phyloP scores from a whole-genome alignment of 1,140 invertebrate genomes.

The Planococcus citri region DNA sequence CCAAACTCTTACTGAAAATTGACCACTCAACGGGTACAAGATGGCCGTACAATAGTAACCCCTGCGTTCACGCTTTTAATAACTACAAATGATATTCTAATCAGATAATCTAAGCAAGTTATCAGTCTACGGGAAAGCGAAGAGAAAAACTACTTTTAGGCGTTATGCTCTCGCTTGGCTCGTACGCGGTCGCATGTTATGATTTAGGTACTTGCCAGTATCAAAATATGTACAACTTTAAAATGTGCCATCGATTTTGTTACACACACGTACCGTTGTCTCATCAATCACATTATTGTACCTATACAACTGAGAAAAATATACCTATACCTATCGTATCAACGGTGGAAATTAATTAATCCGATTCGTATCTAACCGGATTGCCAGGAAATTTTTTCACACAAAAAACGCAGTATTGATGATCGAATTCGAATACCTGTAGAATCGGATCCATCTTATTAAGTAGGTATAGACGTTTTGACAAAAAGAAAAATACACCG shows the following conservation, averaged over 20 bases:
- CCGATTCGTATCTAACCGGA: background rate
- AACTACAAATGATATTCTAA: slow-evolving; percentile 15
- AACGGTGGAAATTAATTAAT: background rate
- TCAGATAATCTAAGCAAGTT: slow-evolving; percentile 5
- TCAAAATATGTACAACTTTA: too few relatives aligned
- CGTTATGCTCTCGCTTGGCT: too few relatives aligned
- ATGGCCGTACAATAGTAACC: background rate
- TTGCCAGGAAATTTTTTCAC: background rate
- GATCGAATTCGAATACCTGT: too few relatives aligned
- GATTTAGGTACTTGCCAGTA: too few relatives aligned
- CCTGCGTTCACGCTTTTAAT: background rate
- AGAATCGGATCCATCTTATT: too few relatives aligned
- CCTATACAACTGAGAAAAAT: too few relatives aligned
- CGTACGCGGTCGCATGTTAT: too few relatives aligned
- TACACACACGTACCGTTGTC: background rate
- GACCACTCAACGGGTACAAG: too few relatives aligned
- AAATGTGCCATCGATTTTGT: background rate
- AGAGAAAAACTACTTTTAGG: background rate
- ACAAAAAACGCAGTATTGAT: too few relatives aligned
- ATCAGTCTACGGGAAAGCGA: background rate
- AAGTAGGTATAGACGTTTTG: too few relatives aligned
- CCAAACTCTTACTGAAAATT: too few relatives aligned
- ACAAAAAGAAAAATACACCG: too few relatives aligned
- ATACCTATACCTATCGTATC: background rate
- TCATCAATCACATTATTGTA: background rate